phyloP scores from a whole-genome alignment of 1,140 invertebrate genomes.

The Cherax quadricarinatus region DNA sequence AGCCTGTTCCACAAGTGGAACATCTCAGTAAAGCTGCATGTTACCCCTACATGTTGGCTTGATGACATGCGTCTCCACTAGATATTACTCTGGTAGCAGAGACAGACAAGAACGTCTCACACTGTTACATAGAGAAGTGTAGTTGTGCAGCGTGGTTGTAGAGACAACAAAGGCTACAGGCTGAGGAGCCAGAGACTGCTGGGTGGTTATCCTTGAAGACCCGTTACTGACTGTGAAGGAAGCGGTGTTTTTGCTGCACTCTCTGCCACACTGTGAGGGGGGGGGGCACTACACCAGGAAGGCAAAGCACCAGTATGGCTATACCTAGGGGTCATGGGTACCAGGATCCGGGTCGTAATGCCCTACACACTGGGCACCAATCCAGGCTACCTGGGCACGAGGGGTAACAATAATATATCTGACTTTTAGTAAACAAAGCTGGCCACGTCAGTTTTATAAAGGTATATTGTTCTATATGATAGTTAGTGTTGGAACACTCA shows the following conservation, averaged over 20 bases:
- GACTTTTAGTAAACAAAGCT: too few relatives aligned
- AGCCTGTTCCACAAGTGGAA: too few relatives aligned
- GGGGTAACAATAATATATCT: too few relatives aligned
- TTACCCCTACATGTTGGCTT: too few relatives aligned
- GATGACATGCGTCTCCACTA: too few relatives aligned
- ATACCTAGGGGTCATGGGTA: not conserved
- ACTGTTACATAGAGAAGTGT: too few relatives aligned
- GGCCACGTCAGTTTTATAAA: too few relatives aligned
- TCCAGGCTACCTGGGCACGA: not conserved
- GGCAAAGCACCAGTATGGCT: not conserved
- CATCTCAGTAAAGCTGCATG: too few relatives aligned
- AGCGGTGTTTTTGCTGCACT: not conserved
- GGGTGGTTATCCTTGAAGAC: conserved; percentile 13
- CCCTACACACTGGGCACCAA: not conserved
- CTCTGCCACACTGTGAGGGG: not conserved
- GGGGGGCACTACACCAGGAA: not conserved
- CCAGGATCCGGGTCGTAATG: not conserved
- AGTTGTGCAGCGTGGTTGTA: not conserved
- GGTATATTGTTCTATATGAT: too few relatives aligned
- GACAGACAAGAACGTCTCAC: too few relatives aligned
- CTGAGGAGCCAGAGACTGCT: not conserved
- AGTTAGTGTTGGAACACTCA: too few relatives aligned
- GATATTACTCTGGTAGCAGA: too few relatives aligned
- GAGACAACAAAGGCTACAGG: not conserved
- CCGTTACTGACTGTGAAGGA: conserved; percentile 1